Percentiles rank a stretch among this genome's conserved stretches.
Conservation (phyloP, 2,113 vertebrate genomes). For the Laticauda colubrina region DNA sequence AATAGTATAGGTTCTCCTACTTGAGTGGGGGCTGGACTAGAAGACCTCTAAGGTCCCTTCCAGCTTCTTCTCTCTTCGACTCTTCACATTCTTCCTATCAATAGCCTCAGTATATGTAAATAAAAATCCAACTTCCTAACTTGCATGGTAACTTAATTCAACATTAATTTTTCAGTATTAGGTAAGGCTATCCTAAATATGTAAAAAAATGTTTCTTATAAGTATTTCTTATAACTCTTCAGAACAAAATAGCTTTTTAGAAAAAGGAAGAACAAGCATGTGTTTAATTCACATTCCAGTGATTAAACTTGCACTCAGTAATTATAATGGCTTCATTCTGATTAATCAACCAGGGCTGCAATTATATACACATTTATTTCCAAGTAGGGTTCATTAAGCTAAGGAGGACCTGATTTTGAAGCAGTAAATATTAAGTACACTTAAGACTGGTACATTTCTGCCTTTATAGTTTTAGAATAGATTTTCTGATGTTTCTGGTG, state of each 20-base stretch:
- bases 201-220: background rate
- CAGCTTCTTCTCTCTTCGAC: background rate
- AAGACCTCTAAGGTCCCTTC: no score
- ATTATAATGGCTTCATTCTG: background rate
- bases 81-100: background rate
- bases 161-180: background rate
- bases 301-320: background rate
- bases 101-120: background rate
- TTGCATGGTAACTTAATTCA: background rate
- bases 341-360: background rate
- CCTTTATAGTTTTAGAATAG: background rate
- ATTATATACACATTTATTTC: background rate
- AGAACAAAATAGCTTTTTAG: background rate
- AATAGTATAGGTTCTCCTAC: no score
- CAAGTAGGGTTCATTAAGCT: background rate
- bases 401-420: background rate
- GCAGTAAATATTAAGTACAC: background rate
- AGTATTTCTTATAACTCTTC: background rate
- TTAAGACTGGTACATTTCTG: background rate
- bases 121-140: background rate
- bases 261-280: background rate
- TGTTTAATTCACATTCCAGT: background rate
- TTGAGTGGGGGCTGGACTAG: no score
- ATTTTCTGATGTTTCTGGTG: background rate
- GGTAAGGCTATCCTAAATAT: background rate